These are phyloP conservation scores for Champsocephalus esox DNA, from an alignment of 2,797 vertebrate species.

Conservation along the genomic window DNA sequence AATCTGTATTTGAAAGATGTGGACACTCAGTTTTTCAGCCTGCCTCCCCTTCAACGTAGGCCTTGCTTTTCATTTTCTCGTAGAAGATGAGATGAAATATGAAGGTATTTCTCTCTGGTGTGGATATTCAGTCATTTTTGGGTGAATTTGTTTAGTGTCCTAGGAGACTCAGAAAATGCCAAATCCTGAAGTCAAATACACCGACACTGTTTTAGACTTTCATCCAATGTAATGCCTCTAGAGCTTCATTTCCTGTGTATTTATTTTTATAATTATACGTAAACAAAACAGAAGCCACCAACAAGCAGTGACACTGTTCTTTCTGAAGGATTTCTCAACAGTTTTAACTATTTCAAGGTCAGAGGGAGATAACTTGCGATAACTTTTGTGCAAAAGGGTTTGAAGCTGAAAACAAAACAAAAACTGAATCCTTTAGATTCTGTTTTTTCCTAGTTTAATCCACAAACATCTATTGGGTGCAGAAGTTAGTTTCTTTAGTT, in stretches of 20 bases:
- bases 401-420: background rate
- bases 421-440: too few relatives aligned
- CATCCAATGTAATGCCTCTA: background rate
- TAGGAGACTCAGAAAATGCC: background rate
- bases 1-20: conserved; percentile 81
- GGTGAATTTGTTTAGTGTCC: conserved; percentile 14
- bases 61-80: conserved; percentile 66
- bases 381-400: background rate
- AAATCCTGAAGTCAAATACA: background rate
- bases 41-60: conserved; percentile 24
- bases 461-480: background rate
- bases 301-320: background rate
- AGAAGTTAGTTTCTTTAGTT: background rate
- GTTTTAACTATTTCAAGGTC: background rate
- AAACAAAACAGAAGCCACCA: background rate
- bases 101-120: conserved; percentile 34
- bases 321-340: background rate
- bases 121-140: conserved; percentile 31
- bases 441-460: background rate
- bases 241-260: background rate
- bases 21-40: conserved; percentile 69
- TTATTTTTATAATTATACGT: background rate
- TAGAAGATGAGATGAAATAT: conserved; percentile 63
- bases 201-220: background rate
- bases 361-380: background rate